Conservation (phyloP, 2,113 vertebrate genomes). For the Choloepus hoffmanni region DNA sequence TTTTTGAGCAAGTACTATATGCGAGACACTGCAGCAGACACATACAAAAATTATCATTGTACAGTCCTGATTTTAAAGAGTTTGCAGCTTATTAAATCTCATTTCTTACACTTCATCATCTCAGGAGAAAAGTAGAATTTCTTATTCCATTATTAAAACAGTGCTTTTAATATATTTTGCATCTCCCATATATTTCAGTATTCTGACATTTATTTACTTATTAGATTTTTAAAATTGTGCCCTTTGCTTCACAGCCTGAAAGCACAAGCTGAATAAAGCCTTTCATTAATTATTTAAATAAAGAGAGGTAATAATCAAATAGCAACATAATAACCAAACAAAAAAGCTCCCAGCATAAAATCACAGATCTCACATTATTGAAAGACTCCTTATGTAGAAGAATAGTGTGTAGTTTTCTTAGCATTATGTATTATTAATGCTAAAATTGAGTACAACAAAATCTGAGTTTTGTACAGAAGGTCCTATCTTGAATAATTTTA, state of each 20-base stretch:
- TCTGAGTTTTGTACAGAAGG: slow-evolving; percentile 46
- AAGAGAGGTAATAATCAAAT: slow-evolving; percentile 66
- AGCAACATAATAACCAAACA: slow-evolving; percentile 72
- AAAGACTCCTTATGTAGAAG: slow-evolving; percentile 56
- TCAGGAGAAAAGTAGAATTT: slow-evolving; percentile 61
- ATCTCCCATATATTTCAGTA: slow-evolving; percentile 35
- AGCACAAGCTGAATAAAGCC: slow-evolving; percentile 56
- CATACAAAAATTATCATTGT: not conserved
- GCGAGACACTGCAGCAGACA: not conserved
- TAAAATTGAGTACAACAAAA: slow-evolving; percentile 64
- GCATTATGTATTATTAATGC: slow-evolving; percentile 68
- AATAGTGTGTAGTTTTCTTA: slow-evolving; percentile 29
- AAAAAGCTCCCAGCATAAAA: slow-evolving; percentile 50
- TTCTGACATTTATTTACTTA: slow-evolving; percentile 72
- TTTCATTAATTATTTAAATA: slow-evolving; percentile 80
- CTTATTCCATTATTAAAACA: slow-evolving; percentile 57
- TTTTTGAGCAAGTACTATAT: not conserved
- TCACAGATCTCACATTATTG: slow-evolving; percentile 19
- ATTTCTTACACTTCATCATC: slow-evolving; percentile 16
- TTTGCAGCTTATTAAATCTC: not conserved
- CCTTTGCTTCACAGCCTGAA: slow-evolving; percentile 64
- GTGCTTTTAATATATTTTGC: slow-evolving; percentile 63
- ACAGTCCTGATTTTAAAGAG: not conserved
- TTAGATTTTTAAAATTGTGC: slow-evolving; percentile 68
- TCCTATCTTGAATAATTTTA: slow-evolving; percentile 73